Base-by-base conservation (phyloP, 2,888 invertebrate genomes). In the Netelia inedita region DNA sequence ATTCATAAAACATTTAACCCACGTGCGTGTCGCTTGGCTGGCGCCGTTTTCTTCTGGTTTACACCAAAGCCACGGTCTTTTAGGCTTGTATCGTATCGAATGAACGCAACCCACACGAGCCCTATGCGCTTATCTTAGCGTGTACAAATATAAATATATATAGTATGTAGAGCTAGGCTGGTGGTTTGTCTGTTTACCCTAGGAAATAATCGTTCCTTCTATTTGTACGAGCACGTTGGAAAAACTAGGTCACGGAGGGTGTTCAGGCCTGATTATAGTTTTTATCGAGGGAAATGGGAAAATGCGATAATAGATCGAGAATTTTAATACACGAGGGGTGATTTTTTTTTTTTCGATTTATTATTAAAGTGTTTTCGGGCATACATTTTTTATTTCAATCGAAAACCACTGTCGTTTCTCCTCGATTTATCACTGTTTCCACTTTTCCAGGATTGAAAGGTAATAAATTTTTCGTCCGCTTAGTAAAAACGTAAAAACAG, bases 1-100 rank as follows among this genome's bases (percentile, higher is more conserved):
- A 92, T 92, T 92, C 91, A 92, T 91, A 90, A 92, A 92, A 91
- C 91, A 91, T 91, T 82, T 79, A 75, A 79, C 87, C 89, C 89
- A 89, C 89, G 90, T 91, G 91, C 57, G 46, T 55, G 59, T 21
- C 78, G 78, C n/a, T 61, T 69, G 76, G 53, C 72, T 79, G 82
- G 90, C 90, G 89, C 89, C 89, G 85, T 76, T 80, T 82, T 80
- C 79, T 85, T 82, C 79, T 79, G 79, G 75, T 57, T 76, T 72
- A 57, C 69, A 69, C 8, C 50, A 50, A 46, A 43, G 21, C n/a
- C 23, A 21, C 75, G 41, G 19, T 28, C 63, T 83, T 28, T 83
- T 53, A 8, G n/a, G 19, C 19, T 50, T 19, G 66, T 53, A 50
- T 55, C 41, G 63, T 53, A 53, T 53, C 5, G 61, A 35, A 71